Base-by-base conservation (phyloP, 2,888 invertebrate genomes). In the Apomyelois bistriatella region DNA sequence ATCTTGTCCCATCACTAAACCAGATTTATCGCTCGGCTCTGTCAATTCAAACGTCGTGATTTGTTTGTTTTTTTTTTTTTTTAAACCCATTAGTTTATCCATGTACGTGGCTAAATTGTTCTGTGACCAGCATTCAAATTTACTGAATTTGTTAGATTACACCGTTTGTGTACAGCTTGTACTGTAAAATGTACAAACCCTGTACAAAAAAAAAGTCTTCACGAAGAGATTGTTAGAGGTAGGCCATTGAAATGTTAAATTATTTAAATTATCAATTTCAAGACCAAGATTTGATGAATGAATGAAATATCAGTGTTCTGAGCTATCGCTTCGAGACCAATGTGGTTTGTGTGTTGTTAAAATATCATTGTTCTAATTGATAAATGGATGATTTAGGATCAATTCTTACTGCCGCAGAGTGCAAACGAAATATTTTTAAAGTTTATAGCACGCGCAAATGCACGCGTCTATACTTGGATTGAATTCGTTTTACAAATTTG, bases 101-200 rank as follows among this genome's bases (percentile, higher is more conserved):
- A 53, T 52, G 60, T 53, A 79, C 85, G 88, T 87, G 88, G 87
- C 86, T 75, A 72, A 74, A 74, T 80, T 82, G 86, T 86, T 86
- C 86, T 85, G 84, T 73, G 70, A 72, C 22, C 37, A 15, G 16
- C 48, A 38, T 58, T 57, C 57, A 65, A 66, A 59, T 65, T 52
- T 62, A 62, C 75, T 67, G 61, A 67, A 66, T 66, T 64, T 67
- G 72, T 67, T 60, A 62, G 55, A 60, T 65, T 61, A 58, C 61
- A 62, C 65, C 57, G 58, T 58, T 62, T 66, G 64, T 72, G 84
- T 85, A 86, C 83, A 74, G 77, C 74, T 83, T 85, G 86, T 87
- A 86, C 83, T 71, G 65, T 65, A 61, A 65, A 56, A 56, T 74
- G 86, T 87, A 85, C 81, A 82, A 74, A 66, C 72, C 72, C 65